Percentiles rank a stretch among this genome's conserved stretches.
phyloP scores from a whole-genome alignment of 2,888 invertebrate genomes.

The Volucella bombylans region DNA sequence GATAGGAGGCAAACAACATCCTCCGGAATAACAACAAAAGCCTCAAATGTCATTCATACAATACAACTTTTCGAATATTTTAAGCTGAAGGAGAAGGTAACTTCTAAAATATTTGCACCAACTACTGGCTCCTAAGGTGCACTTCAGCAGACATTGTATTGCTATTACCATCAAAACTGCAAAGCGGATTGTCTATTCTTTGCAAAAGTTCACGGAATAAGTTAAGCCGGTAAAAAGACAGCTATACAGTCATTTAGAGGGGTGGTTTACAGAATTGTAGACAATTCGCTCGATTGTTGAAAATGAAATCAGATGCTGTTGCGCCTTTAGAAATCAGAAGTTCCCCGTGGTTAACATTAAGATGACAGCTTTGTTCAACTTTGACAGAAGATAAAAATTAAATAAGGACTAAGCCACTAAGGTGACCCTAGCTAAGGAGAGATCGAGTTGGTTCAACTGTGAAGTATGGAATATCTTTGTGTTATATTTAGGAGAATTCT shows the following conservation, averaged over 20 bases:
- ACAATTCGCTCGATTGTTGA: constrained; percentile 41
- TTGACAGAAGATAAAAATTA: not conserved
- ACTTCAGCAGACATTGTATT: not conserved
- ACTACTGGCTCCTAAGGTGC: constrained; percentile 2
- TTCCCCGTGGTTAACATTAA: constrained; percentile 30
- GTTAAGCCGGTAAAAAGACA: constrained; percentile 6
- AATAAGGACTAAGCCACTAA: too few species aligned
- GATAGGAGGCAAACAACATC: constrained; percentile 11
- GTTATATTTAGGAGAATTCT: too few species aligned
- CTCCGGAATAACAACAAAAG: constrained; percentile 37
- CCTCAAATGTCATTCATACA: constrained; percentile 41
- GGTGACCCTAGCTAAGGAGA: too few species aligned
- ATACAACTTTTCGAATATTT: constrained; percentile 36
- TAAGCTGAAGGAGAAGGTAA: not conserved
- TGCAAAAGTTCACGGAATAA: constrained; percentile 19
- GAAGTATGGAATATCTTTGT: too few species aligned
- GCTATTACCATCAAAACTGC: not conserved
- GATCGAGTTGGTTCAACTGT: too few species aligned
- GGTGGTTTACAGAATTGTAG: constrained; percentile 3
- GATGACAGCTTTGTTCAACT: constrained; percentile 7
- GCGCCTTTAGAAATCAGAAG: constrained; percentile 11
- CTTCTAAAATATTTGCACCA: not conserved
- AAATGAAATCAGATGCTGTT: constrained; percentile 25
- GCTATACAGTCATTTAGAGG: constrained; percentile 17
- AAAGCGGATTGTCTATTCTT: constrained; percentile 37